Percentiles rank a stretch among this genome's conserved stretches.
phyloP scores from a whole-genome alignment of 2,888 invertebrate species.

The Diloba caeruleocephala region DNA sequence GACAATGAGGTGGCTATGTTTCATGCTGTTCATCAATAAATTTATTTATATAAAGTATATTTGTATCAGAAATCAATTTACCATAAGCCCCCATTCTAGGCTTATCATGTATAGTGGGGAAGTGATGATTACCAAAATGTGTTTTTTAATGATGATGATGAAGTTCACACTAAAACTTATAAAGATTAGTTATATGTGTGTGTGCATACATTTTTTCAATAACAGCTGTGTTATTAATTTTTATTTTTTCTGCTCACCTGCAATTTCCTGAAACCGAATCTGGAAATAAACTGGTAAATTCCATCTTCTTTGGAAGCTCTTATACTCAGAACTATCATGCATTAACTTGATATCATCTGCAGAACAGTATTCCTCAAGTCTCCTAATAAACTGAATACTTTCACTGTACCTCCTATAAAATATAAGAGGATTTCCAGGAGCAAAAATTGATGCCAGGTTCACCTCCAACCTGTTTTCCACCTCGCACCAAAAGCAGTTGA shows the following conservation, averaged over 20 bases:
- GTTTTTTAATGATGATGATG: too few species aligned
- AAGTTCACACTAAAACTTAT: too few species aligned
- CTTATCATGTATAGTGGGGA: too few species aligned
- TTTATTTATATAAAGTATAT: too few species aligned
- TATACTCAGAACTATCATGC: slow-evolving; percentile 91
- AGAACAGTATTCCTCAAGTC: slow-evolving; percentile 91
- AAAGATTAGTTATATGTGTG: too few species aligned
- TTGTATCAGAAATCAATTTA: too few species aligned
- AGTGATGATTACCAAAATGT: too few species aligned
- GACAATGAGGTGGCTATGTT: too few species aligned
- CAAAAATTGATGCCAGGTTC: slow-evolving; percentile 95
- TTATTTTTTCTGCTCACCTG: slow-evolving; percentile 86
- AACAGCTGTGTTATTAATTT: too few species aligned
- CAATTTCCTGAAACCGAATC: slow-evolving; percentile 98
- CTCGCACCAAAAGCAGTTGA: slow-evolving; percentile 96
- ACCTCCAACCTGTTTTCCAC: slow-evolving; percentile 94
- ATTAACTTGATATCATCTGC: slow-evolving; percentile 89
- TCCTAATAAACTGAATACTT: slow-evolving; percentile 93
- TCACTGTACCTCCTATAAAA: slow-evolving; percentile 95
- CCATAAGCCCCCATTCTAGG: too few species aligned
- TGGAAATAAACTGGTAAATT: slow-evolving; percentile 99
- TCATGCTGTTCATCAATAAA: too few species aligned
- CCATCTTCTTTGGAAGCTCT: slow-evolving; percentile 95
- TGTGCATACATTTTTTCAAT: too few species aligned
- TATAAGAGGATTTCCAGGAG: slow-evolving; percentile 96